A percentile compares a stretch with the other conserved stretches of the same genome.
These are phyloP conservation scores for Amblyjoppa proteus DNA, from an alignment of 2,888 invertebrate species.

Conservation along the genomic window DNA sequence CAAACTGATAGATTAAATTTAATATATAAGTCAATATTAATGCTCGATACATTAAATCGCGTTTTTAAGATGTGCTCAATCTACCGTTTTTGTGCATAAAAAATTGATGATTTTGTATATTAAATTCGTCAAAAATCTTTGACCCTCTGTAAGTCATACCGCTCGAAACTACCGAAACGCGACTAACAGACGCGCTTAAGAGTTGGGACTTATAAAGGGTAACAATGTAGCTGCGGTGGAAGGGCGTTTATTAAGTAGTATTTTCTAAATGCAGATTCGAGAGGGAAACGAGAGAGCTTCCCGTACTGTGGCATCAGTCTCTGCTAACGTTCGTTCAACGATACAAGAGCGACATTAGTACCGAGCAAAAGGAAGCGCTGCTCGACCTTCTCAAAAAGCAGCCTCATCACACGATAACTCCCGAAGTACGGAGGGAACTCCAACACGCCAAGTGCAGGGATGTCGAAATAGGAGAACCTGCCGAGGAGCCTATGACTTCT, in stretches of 20 bases:
- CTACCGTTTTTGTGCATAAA: neutral
- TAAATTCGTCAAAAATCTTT: neutral
- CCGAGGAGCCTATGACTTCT: slow-evolving; percentile 74
- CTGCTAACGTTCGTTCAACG: slow-evolving; percentile 97
- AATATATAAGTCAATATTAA: neutral
- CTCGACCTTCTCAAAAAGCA: slow-evolving; percentile 92
- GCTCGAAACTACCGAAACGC: no score
- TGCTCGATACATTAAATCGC: no score
- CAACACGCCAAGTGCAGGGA: slow-evolving; percentile 94
- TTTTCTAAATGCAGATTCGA: slow-evolving; percentile 89
- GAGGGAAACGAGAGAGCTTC: slow-evolving; percentile 92
- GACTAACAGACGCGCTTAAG: no score
- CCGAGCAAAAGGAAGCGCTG: slow-evolving; percentile 96
- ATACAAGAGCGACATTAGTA: slow-evolving; percentile 97
- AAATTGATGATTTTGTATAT: neutral
- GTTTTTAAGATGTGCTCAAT: neutral
- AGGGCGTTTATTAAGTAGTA: slow-evolving; percentile 6
- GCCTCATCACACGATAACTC: slow-evolving; percentile 90
- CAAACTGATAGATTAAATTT: neutral
- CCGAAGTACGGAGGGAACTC: slow-evolving; percentile 95
- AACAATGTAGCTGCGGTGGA: neutral
- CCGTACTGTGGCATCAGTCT: slow-evolving; percentile 99
- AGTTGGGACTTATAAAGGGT: neutral
- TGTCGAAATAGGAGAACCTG: slow-evolving; percentile 86
- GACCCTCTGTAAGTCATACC: no score